Percentiles rank a stretch among this genome's conserved stretches.
Conservation (phyloP, 1,140 invertebrate genomes). For the Capitella teleta region DNA sequence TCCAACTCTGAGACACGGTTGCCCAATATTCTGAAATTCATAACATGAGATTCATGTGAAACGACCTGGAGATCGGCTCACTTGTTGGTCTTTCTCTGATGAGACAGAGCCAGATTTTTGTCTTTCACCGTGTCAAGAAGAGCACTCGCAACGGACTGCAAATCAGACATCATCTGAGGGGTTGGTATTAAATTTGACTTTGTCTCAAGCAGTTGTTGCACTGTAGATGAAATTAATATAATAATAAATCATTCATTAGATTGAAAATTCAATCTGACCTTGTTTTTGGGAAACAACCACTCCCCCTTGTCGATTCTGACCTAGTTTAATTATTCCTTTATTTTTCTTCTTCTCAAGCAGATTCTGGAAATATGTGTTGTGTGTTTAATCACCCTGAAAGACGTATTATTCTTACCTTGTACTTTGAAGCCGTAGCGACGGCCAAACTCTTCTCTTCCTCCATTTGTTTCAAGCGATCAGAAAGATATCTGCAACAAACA, state of each 20-base stretch:
- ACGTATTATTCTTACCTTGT: conserved; percentile 42
- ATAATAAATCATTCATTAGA: background rate
- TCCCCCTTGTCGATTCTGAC: conserved; percentile 34
- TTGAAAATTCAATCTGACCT: conserved; percentile 19
- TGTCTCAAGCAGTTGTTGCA: conserved; percentile 40
- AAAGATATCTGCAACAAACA: conserved; percentile 48
- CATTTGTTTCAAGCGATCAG: conserved; percentile 66
- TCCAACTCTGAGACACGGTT: conserved; percentile 39
- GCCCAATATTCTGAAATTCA: conserved; percentile 33
- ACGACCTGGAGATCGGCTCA: conserved; percentile 1
- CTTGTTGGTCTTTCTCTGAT: conserved; percentile 73
- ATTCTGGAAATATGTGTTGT: no score
- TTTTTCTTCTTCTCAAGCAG: conserved; percentile 41
- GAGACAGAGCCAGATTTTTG: conserved; percentile 65
- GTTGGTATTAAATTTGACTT: conserved; percentile 48
- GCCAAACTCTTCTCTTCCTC: conserved; percentile 65
- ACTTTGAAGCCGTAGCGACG: conserved; percentile 41
- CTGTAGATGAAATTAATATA: conserved; percentile 16
- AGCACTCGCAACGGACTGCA: conserved; percentile 62
- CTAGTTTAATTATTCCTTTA: conserved; percentile 35
- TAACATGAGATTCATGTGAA: background rate
- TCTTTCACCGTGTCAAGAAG: conserved; percentile 71
- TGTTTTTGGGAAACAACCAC: conserved; percentile 41
- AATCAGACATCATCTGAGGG: conserved; percentile 58
- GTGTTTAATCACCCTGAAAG: no score